phyloP scores from a whole-genome alignment of 2,797 vertebrate species.

The Pseudochromis fuscus region DNA sequence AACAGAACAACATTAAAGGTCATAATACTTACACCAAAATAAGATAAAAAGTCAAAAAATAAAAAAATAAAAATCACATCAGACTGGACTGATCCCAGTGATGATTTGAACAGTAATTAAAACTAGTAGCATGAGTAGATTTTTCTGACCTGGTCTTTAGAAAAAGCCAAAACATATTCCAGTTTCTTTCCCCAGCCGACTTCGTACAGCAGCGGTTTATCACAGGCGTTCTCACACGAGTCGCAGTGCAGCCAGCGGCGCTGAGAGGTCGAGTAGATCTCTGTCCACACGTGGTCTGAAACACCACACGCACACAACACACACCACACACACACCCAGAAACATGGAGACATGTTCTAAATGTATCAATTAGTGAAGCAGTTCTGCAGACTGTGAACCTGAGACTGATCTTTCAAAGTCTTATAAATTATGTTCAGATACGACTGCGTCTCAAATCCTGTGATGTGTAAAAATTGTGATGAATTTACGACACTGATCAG shows the following conservation, averaged over 20 bases:
- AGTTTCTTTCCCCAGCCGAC: constrained; percentile 97
- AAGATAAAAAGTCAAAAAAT: not conserved
- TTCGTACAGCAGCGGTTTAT: constrained; percentile 97
- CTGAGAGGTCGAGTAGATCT: constrained; percentile 92
- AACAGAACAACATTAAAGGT: no score
- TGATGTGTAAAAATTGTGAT: no score
- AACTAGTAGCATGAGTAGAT: not conserved
- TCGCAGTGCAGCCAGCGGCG: constrained; percentile 97
- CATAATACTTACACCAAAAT: not conserved
- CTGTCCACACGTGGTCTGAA: constrained; percentile 94
- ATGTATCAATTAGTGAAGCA: not conserved
- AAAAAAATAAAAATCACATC: no score
- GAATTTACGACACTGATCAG: no score
- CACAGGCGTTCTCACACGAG: constrained; percentile 92
- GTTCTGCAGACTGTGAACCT: not conserved
- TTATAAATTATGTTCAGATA: not conserved
- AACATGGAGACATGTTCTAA: not conserved
- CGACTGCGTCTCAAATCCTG: no score
- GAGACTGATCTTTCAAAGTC: not conserved
- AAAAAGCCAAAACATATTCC: constrained; percentile 94
- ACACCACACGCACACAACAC: constrained; percentile 8
- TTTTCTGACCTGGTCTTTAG: constrained; percentile 92
- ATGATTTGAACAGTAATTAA: not conserved
- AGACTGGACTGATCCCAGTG: not conserved
- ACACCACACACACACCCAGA: not conserved